These are phyloP conservation scores for Pyrrhura leucotis DNA, from an alignment of 2,797 vertebrate species.

Conservation along the genomic window DNA sequence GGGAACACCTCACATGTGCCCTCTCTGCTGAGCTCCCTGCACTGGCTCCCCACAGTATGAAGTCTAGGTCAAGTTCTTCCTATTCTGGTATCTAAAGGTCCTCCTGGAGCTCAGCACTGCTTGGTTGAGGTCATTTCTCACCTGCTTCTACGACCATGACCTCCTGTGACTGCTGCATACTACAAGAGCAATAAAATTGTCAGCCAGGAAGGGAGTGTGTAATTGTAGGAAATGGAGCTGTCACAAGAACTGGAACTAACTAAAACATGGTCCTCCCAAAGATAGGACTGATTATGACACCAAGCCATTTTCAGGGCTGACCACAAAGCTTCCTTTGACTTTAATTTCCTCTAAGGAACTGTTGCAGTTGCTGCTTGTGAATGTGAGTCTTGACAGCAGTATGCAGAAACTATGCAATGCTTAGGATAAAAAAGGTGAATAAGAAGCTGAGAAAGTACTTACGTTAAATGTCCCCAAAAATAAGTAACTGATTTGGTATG, in stretches of 20 bases:
- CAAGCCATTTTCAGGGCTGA: not conserved
- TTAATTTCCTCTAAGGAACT: not conserved
- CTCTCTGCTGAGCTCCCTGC: not conserved
- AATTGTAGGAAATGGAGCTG: not conserved
- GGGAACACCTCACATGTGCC: not conserved
- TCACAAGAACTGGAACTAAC: not conserved
- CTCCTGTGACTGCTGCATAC: not conserved
- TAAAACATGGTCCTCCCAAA: not conserved
- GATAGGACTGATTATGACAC: accelerated
- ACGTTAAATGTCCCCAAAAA: not conserved
- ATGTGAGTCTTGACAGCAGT: not conserved
- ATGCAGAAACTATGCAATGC: not conserved
- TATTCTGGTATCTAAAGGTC: not conserved
- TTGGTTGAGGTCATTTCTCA: not conserved
- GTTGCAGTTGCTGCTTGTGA: not conserved
- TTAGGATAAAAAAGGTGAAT: not conserved
- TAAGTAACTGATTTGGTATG: not conserved
- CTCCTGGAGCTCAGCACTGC: not conserved
- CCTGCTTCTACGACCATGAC: not conserved
- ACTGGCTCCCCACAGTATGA: not conserved
- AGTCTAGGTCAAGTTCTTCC: not conserved
- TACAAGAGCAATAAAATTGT: not conserved
- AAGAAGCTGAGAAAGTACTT: not conserved
- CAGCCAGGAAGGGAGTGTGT: not conserved
- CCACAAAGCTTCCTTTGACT: not conserved